Conservation (phyloP, 2,113 vertebrate genomes). For the Hydrochoerus hydrochaeris region DNA sequence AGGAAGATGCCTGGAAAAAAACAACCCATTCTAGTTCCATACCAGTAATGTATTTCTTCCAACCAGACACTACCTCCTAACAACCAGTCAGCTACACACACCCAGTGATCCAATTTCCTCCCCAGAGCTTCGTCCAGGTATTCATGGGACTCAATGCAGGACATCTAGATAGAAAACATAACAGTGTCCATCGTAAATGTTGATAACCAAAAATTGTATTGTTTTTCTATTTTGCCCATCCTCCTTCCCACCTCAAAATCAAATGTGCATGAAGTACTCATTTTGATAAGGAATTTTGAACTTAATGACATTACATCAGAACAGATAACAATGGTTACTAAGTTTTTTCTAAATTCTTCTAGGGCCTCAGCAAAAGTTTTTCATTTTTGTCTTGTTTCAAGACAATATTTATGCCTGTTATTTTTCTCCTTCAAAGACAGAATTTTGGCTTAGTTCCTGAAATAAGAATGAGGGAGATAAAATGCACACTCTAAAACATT, state of each 20-base stretch:
- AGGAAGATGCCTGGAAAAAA: neutral
- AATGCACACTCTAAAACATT: constrained; percentile 46
- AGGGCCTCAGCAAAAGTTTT: neutral
- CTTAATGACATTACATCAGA: neutral
- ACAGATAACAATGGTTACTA: neutral
- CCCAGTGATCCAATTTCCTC: fast-evolving
- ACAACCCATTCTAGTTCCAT: neutral
- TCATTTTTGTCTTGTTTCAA: neutral
- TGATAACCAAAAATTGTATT: neutral
- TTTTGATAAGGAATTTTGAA: neutral
- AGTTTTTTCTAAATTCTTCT: neutral
- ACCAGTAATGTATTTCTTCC: neutral
- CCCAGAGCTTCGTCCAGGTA: neutral
- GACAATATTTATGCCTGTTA: neutral
- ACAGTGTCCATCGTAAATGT: neutral
- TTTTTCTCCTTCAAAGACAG: neutral
- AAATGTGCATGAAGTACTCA: neutral
- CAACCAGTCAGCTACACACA: neutral
- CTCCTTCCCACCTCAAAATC: neutral
- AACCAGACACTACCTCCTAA: neutral
- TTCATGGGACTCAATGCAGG: fast-evolving
- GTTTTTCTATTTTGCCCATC: neutral
- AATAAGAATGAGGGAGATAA: constrained; percentile 45
- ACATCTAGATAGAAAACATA: neutral
- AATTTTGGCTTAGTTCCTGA: constrained; percentile 50